These are phyloP conservation scores for Sebastes baramenuke DNA, from an alignment of 2,797 vertebrate species.

Conservation along the genomic window DNA sequence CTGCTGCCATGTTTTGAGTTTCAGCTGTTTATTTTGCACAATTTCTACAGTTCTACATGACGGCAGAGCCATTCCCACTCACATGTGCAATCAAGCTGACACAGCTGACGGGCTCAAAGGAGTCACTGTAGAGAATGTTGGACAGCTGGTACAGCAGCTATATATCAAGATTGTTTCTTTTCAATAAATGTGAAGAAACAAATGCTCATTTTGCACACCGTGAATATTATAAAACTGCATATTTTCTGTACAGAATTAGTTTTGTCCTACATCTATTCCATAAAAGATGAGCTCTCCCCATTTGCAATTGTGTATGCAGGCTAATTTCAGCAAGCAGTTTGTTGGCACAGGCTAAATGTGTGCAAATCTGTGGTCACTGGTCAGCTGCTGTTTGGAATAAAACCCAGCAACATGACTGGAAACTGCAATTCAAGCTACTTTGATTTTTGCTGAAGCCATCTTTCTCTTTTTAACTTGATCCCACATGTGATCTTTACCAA, in stretches of 20 bases:
- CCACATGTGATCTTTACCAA: not conserved
- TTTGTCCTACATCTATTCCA: not conserved
- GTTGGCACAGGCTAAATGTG: not conserved
- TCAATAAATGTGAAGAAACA: not conserved
- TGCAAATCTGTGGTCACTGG: not conserved
- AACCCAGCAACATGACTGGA: not conserved
- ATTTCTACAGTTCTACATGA: not conserved
- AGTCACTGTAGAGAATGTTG: not conserved
- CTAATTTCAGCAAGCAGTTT: not conserved
- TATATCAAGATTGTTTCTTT: not conserved
- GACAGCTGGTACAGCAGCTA: not conserved
- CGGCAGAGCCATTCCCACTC: not conserved
- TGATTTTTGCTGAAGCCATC: not conserved
- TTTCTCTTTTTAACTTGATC: not conserved
- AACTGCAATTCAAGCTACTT: not conserved
- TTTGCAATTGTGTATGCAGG: not conserved
- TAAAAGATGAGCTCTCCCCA: not conserved
- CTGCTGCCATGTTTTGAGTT: slow-evolving; percentile 52
- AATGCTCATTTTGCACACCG: not conserved
- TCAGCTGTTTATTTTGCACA: not conserved
- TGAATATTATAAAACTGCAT: not conserved
- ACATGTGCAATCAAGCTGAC: not conserved
- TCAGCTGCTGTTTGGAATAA: not conserved
- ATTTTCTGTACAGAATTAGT: not conserved
- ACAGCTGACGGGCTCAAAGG: not conserved